Evolutionary conservation across 2,888 invertebrate species (phyloP).

Genomic region (Agrotis clavis): DNA sequence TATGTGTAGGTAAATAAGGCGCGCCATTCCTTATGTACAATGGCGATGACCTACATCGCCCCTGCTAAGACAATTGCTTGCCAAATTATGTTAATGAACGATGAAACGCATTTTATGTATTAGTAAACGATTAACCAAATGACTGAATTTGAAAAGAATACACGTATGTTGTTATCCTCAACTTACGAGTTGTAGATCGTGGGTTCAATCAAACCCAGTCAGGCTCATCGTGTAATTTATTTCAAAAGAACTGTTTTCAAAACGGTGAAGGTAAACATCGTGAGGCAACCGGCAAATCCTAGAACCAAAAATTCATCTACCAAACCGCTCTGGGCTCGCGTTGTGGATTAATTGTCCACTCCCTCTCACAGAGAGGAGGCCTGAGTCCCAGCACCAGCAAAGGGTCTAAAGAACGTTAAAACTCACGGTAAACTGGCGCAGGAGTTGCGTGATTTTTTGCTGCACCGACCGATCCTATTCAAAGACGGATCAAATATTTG

Average conservation of each 20-base stretch:
- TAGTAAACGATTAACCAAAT: not conserved
- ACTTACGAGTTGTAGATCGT: too few species aligned
- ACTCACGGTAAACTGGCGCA: too few species aligned
- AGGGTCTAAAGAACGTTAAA: too few species aligned
- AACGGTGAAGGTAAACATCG: too few species aligned
- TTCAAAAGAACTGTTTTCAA: too few species aligned
- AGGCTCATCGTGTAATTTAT: too few species aligned
- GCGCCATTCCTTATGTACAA: not conserved
- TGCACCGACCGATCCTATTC: too few species aligned
- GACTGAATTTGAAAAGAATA: not conserved
- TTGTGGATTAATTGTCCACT: not conserved
- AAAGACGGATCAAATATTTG: too few species aligned
- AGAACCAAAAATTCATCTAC: not conserved
- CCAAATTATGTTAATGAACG: constrained; percentile 20
- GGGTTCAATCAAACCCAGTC: too few species aligned
- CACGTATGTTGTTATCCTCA: too few species aligned
- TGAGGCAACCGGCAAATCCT: too few species aligned
- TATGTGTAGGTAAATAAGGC: not conserved
- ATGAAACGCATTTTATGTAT: not conserved
- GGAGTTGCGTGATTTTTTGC: too few species aligned
- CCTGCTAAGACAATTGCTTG: constrained; percentile 31
- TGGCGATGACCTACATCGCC: constrained; percentile 6
- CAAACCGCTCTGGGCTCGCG: not conserved
- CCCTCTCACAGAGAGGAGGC: not conserved
- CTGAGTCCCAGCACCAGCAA: not conserved